Base-by-base conservation (phyloP, 92 coral and sea anemone genomes). In the Plumapathes pennacea region DNA sequence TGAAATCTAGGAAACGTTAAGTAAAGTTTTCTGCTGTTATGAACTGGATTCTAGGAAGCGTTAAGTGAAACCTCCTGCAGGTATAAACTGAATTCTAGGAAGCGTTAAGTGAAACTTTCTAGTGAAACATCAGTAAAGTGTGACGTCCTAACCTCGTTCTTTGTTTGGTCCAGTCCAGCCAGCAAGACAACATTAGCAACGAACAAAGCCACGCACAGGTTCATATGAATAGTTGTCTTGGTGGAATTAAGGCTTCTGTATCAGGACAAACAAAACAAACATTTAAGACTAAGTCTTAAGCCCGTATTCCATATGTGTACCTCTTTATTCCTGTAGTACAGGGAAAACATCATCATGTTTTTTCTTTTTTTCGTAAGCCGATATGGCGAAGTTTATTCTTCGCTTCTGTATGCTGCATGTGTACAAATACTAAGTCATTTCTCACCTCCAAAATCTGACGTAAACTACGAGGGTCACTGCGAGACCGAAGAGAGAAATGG, bases 191-290 rank as follows among this genome's bases (percentile, higher is more conserved):
- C 43, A 46, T 83, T 76, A 1, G 85, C 85, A 38, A 43, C 18
- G 26, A 83, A 15, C 12, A 83, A 67, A 37, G 81, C 85, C 31
- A 46, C 29, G 51, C 90, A 76, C 25, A 83, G 39, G 38, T 83
- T 83, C 29, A 83, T 85, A 50, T 83, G 90, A 32, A 83, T 77
- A 1, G 66, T 64, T 15, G 90, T 83, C 69, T 83, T 83, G 12
- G 72, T 68, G 9, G 80, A 76, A 71, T 71, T 83, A 3, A 83
- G 49, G 26, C 52, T 70, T 46, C 90, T 83, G 38, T 34, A 8
- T 6, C 23, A 0, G 25, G 25, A 39, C 3, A 30, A 28, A 0
- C 27, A 15, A 39, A 27, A 10, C 14, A 41, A 27, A 27, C n/a
- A n/a, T n/a, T n/a, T n/a, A n/a, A n/a, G n/a, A n/a, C n/a, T n/a